Evolutionary conservation across 2,797 vertebrate genomes (phyloP).

Genomic region (Picus viridis): DNA sequence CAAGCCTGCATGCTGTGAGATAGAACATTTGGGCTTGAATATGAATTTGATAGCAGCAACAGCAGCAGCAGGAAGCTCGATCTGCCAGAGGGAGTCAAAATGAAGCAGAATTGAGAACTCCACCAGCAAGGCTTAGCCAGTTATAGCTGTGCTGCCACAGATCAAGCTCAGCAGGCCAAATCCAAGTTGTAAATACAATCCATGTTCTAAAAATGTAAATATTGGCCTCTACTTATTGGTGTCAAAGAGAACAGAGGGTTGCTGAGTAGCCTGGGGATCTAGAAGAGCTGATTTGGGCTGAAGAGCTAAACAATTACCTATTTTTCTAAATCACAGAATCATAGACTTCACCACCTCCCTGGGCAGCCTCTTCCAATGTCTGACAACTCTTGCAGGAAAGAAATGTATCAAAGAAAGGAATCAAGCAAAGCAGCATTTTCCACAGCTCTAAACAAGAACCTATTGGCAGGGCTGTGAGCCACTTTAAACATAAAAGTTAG

Average conservation of each 20-base stretch:
- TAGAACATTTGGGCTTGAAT: constrained; percentile 41
- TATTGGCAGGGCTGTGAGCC: not conserved
- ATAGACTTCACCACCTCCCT: too few species aligned
- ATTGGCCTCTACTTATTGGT: not conserved
- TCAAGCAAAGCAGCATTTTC: not conserved
- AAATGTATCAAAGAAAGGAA: not conserved
- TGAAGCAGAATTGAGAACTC: not conserved
- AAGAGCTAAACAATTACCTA: not conserved
- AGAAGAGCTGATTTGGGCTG: not conserved
- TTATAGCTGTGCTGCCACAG: not conserved
- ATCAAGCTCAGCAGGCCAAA: not conserved
- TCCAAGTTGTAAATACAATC: not conserved
- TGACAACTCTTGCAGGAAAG: too few species aligned
- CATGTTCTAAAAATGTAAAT: not conserved
- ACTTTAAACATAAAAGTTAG: not conserved
- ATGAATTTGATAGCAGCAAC: constrained; percentile 48
- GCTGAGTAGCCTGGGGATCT: not conserved
- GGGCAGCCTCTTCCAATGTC: too few species aligned
- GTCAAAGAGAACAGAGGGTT: not conserved
- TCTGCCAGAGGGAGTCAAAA: constrained; percentile 28
- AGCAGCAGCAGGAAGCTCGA: constrained; percentile 1
- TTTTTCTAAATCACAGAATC: not conserved
- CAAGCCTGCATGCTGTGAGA: constrained; percentile 27
- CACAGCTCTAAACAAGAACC: not conserved
- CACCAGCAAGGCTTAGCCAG: not conserved